These are phyloP conservation scores for Acipenser oxyrinchus DNA, from an alignment of 2,797 vertebrate genomes.

Conservation along the genomic window DNA sequence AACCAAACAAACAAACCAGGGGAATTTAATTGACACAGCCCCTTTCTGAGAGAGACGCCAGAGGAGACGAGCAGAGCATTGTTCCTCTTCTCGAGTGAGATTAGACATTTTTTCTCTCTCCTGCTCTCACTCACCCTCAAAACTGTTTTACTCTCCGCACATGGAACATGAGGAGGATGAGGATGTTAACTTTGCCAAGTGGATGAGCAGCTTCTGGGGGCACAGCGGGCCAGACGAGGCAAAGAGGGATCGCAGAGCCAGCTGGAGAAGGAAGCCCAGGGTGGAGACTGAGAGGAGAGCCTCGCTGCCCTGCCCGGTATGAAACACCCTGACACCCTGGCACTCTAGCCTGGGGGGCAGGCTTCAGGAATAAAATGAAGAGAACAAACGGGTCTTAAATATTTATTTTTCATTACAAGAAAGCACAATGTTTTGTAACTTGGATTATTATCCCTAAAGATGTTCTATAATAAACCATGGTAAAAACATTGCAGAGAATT, in stretches of 20 bases:
- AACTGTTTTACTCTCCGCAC: slow-evolving; percentile 49
- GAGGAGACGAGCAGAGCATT: slow-evolving; percentile 14
- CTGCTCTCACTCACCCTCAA: slow-evolving; percentile 49
- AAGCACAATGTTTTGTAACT: too few species aligned
- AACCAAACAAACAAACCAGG: slow-evolving; percentile 18
- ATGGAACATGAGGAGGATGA: slow-evolving; percentile 88
- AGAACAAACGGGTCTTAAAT: too few species aligned
- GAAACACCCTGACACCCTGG: slow-evolving; percentile 13
- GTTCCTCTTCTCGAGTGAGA: slow-evolving; percentile 2
- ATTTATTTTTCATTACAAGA: too few species aligned
- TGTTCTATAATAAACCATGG: too few species aligned
- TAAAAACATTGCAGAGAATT: too few species aligned
- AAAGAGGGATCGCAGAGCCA: slow-evolving; percentile 57
- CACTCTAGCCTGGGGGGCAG: background rate
- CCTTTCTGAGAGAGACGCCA: slow-evolving; percentile 6
- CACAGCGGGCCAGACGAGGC: slow-evolving; percentile 58
- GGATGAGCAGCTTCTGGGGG: slow-evolving; percentile 98
- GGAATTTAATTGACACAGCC: slow-evolving; percentile 30
- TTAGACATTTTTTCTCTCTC: slow-evolving; percentile 18
- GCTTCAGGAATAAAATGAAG: too few species aligned
- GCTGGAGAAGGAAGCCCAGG: slow-evolving; percentile 52
- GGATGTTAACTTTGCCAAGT: slow-evolving; percentile 89
- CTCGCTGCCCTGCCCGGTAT: slow-evolving; percentile 81
- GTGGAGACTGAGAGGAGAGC: slow-evolving; percentile 60
- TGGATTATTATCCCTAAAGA: too few species aligned